These are phyloP conservation scores for Dallia pectoralis DNA, from an alignment of 2,797 vertebrate genomes.

Conservation along the genomic window DNA sequence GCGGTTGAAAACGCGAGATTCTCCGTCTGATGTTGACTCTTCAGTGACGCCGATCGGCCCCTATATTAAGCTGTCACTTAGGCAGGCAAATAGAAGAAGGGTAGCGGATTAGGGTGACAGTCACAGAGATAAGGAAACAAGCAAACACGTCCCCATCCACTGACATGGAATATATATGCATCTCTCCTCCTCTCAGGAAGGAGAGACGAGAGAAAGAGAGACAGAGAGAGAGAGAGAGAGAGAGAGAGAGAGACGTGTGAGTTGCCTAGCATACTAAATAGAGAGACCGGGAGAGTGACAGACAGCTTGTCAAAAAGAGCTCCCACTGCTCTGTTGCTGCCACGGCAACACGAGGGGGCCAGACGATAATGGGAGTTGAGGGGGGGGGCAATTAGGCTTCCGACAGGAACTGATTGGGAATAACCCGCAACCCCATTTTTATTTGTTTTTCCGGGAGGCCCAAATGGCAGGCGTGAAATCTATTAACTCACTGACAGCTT, in stretches of 20 bases:
- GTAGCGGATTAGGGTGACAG: constrained; percentile 59
- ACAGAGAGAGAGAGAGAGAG: background rate
- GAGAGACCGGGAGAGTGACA: constrained; percentile 31
- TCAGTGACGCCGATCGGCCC: constrained; percentile 29
- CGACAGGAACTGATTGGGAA: constrained; percentile 46
- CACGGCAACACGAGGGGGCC: constrained; percentile 39
- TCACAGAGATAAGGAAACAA: constrained; percentile 47
- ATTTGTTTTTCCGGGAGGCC: background rate
- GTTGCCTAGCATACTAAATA: constrained; percentile 64
- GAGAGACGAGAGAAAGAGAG: background rate
- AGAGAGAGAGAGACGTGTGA: background rate
- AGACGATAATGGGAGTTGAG: constrained; percentile 39
- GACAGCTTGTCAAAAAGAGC: constrained; percentile 45
- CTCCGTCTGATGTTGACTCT: background rate
- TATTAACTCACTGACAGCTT: constrained; percentile 42
- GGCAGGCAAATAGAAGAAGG: constrained; percentile 71
- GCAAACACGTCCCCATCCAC: constrained; percentile 27
- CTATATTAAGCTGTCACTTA: constrained; percentile 69
- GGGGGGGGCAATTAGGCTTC: constrained; percentile 45
- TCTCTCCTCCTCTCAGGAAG: constrained; percentile 8
- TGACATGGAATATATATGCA: constrained; percentile 18
- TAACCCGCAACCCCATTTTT: constrained; percentile 15
- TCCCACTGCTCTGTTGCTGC: constrained; percentile 22
- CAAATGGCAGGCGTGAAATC: constrained; percentile 30
- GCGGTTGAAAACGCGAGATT: background rate